phyloP scores from a whole-genome alignment of 2,888 invertebrate genomes.

The Philaethria dido region DNA sequence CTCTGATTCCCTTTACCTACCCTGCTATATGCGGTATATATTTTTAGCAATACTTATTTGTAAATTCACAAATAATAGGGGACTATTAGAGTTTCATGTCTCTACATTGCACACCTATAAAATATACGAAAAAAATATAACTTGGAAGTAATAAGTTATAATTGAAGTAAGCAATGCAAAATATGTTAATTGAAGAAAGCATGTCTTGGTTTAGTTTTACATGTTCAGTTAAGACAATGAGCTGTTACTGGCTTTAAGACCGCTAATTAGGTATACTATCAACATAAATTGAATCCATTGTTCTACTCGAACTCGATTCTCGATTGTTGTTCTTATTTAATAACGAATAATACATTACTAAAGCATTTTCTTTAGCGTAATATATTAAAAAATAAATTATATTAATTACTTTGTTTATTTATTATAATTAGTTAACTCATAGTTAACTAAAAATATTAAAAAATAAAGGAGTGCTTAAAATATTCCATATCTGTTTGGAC shows the following conservation, averaged over 20 bases:
- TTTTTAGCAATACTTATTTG: no score
- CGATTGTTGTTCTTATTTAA: constrained; percentile 17
- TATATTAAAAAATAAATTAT: not conserved
- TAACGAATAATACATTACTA: not conserved
- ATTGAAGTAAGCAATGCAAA: not conserved
- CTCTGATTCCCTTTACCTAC: no score
- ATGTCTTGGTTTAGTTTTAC: constrained; percentile 23
- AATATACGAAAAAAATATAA: not conserved
- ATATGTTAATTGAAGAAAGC: constrained; percentile 38
- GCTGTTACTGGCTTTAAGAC: constrained; percentile 19
- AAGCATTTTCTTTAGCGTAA: not conserved
- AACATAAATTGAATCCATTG: constrained; percentile 19
- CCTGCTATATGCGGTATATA: no score
- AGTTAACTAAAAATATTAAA: no score
- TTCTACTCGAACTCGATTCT: constrained; percentile 13
- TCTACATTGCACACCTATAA: not conserved
- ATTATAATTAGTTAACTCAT: no score
- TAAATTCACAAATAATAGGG: no score
- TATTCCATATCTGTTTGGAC: no score
- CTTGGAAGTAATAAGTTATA: not conserved
- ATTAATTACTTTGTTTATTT: no score
- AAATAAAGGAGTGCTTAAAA: no score
- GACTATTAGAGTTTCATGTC: no score
- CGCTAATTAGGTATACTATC: constrained; percentile 31
- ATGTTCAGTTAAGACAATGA: constrained; percentile 35